A percentile compares a stretch with the other conserved stretches of the same genome.
These are phyloP conservation scores for Athalia rosae DNA, from an alignment of 2,888 invertebrate species.

Conservation along the genomic window DNA sequence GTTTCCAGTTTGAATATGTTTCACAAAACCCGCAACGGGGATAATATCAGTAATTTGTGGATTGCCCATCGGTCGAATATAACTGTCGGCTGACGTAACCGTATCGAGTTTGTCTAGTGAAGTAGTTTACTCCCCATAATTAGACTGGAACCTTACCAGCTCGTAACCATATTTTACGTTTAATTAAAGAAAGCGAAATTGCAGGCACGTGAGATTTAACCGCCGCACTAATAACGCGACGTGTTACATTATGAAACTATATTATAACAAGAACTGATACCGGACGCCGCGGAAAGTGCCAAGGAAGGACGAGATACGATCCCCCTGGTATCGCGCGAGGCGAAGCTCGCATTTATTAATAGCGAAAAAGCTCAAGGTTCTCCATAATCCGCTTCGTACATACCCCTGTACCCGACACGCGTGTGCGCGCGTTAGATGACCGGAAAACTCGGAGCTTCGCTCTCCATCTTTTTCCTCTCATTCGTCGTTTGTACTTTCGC, in stretches of 20 bases:
- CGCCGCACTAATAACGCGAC: too few species aligned
- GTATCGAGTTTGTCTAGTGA: too few species aligned
- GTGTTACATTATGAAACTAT: too few species aligned
- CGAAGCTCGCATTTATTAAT: constrained; percentile 27
- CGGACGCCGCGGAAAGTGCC: constrained; percentile 30
- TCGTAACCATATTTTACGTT: too few species aligned
- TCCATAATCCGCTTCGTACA: neutral
- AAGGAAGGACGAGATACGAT: constrained; percentile 34
- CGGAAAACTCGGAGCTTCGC: neutral
- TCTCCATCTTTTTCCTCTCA: neutral
- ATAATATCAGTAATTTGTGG: constrained; percentile 32
- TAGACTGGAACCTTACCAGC: neutral
- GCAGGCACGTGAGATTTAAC: too few species aligned
- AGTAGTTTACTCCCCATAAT: neutral
- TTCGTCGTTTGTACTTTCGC: neutral
- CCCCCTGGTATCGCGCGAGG: neutral
- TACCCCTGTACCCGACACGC: neutral
- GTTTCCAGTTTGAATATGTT: constrained; percentile 7
- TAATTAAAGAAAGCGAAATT: neutral
- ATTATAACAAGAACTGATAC: neutral
- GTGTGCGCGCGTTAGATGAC: neutral
- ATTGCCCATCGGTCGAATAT: constrained; percentile 11
- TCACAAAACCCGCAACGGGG: neutral
- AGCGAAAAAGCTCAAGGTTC: constrained; percentile 27
- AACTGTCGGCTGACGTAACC: constrained; percentile 13